These are phyloP conservation scores for Xiphophorus maculatus DNA, from an alignment of 2,113 vertebrate species.

Conservation along the genomic window DNA sequence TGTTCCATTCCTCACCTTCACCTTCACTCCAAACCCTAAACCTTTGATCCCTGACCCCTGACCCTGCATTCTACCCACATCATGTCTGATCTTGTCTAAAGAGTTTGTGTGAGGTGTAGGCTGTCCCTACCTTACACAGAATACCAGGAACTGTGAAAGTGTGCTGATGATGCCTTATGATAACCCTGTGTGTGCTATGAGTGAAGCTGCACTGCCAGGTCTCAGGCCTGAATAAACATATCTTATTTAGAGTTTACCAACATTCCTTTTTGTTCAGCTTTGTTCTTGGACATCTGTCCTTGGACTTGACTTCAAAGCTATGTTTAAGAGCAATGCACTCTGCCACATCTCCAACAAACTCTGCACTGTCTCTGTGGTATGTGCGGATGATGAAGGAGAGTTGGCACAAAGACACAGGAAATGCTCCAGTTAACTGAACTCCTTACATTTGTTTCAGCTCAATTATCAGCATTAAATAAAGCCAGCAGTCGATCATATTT, in stretches of 20 bases:
- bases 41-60: conserved; percentile 15
- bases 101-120: conserved; percentile 50
- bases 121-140: conserved; percentile 31
- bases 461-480: conserved; percentile 20
- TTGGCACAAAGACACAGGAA: not conserved
- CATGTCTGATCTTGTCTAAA: conserved; percentile 76
- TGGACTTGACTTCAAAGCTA: conserved; percentile 35
- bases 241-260: conserved; percentile 64
- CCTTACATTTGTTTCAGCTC: conserved; percentile 4
- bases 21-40: no score
- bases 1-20: not conserved
- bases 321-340: conserved; percentile 37
- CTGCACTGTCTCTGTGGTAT: conserved; percentile 21
- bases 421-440: not conserved
- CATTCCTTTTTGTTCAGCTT: conserved; percentile 30
- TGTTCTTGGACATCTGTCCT: conserved; percentile 1
- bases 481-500: no score
- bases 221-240: not conserved
- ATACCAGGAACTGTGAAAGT: conserved; percentile 60
- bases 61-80: conserved; percentile 56
- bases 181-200: not conserved
- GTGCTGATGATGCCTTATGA: conserved; percentile 60
- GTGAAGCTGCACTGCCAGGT: not conserved
- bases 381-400: not conserved
- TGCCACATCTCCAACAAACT: conserved; percentile 32